Evolutionary conservation across 1,140 invertebrate genomes (phyloP).

Genomic region (Oedothorax gibbosus): DNA sequence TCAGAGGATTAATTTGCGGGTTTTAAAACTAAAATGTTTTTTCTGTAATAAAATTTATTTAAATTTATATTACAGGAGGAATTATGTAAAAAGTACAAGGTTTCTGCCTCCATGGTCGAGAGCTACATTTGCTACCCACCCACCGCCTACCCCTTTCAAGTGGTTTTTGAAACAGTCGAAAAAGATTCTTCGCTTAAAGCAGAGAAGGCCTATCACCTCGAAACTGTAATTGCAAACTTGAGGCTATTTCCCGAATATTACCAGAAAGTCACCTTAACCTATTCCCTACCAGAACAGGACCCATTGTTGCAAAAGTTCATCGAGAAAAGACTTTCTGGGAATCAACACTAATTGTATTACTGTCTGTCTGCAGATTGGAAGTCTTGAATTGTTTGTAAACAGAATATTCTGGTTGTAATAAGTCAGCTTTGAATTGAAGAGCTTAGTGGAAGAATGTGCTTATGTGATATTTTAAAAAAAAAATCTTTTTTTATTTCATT

Average conservation of each 20-base stretch:
- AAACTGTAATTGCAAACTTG: constrained; percentile 90
- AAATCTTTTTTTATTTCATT: no score
- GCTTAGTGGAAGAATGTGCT: no score
- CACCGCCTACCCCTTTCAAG: constrained; percentile 95
- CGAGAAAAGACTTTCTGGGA: no score
- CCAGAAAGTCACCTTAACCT: constrained; percentile 78
- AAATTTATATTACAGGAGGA: constrained; percentile 73
- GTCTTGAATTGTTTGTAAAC: no score
- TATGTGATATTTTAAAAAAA: no score
- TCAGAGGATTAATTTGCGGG: no score
- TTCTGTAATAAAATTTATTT: no score
- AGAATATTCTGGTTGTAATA: no score
- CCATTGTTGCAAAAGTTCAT: not conserved
- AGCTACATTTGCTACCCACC: constrained; percentile 95
- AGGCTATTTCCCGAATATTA: constrained; percentile 87
- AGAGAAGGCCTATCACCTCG: constrained; percentile 88
- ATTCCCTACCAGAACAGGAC: constrained; percentile 65
- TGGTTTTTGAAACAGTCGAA: constrained; percentile 88
- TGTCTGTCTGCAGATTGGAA: no score
- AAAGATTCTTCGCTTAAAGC: constrained; percentile 83
- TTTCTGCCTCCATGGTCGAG: constrained; percentile 79
- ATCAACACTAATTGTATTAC: no score
- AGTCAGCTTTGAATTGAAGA: no score
- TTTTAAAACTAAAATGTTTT: no score
- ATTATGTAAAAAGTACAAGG: constrained; percentile 82